Evolutionary conservation across 2,888 invertebrate species (phyloP), one percentile per base, ranked within the genome.

Genomic region (Auanema sp.): DNA sequence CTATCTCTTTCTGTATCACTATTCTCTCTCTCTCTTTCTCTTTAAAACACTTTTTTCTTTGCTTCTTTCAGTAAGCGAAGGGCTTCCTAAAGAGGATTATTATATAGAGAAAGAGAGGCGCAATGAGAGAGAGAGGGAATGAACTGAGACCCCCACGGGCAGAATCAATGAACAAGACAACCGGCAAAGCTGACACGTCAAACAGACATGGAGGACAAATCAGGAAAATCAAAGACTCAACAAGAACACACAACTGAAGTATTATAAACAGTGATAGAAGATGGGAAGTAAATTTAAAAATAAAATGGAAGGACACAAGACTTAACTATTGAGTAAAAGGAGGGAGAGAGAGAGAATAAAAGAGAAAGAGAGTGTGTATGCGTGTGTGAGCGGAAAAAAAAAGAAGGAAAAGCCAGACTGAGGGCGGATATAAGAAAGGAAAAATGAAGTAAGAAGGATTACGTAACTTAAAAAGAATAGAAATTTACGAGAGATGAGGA

Each of bases 61-160:
- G 8, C 33, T 33, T 8, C 33, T 47, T 58, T 50, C 23, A 41
- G 21, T 50, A 21, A 23, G 40, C 40, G 24, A 25, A 24, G 40
- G 25, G 41, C 52, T 21, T 16, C 47, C 16, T 58, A 47, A 52
- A 51, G 24, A 25, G 41, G 40, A 60, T 44, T 56, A 12, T 44
- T 23, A 60, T 43, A 18, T 41, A 41, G 16, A 33, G n/a, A 33
- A n/a, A 16, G 24, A 33, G 41, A 18, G 24, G 24, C 33, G 41
- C n/a, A 54, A 54, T 16, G 24, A 24, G 18, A 33, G 54, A 54
- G 54, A 52, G 16, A 23, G 21, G 24, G 10, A 54, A 12, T n/a
- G 33, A 25, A 47, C 43, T 21, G 18, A 47, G 49, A 33, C 14
- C 21, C 44, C 11, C 14, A 11, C 5, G 47, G 49, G 14, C 47